Evolutionary conservation across 2,888 invertebrate species (phyloP).

Genomic region (Peribatodes rhomboidaria): DNA sequence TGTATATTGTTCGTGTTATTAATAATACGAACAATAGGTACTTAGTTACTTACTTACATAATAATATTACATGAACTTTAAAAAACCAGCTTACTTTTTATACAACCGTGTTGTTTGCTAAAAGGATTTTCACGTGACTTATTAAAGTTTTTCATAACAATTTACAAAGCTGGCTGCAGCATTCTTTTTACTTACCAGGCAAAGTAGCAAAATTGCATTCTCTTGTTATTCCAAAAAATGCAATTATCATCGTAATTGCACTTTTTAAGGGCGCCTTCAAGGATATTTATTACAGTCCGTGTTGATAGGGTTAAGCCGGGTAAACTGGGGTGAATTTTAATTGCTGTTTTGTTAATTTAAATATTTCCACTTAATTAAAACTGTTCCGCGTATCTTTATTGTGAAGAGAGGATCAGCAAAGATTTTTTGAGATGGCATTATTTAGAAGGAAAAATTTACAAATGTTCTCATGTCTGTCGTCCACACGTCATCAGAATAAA

Average conservation of each 20-base stretch:
- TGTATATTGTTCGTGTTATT: too few species aligned
- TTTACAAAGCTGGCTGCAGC: slow-evolving; percentile 23
- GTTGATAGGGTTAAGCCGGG: slow-evolving; percentile 62
- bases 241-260: slow-evolving; percentile 55
- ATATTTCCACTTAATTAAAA: slow-evolving; percentile 77
- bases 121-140: slow-evolving; percentile 40
- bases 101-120: not conserved
- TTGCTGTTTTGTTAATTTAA: slow-evolving; percentile 72
- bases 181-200: slow-evolving; percentile 55
- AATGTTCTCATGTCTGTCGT: too few species aligned
- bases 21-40: too few species aligned
- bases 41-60: too few species aligned
- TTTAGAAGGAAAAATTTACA: too few species aligned
- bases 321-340: slow-evolving; percentile 64
- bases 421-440: too few species aligned
- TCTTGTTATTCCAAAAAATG: slow-evolving; percentile 65
- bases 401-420: slow-evolving; percentile 42
- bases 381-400: slow-evolving; percentile 62
- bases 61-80: too few species aligned
- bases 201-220: slow-evolving; percentile 67
- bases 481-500: too few species aligned
- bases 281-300: slow-evolving; percentile 71
- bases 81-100: not conserved
- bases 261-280: slow-evolving; percentile 62
- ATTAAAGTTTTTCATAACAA: slow-evolving; percentile 26